Evolutionary conservation across 2,888 invertebrate genomes (phyloP).

Genomic region (Chymomyza amoena): DNA sequence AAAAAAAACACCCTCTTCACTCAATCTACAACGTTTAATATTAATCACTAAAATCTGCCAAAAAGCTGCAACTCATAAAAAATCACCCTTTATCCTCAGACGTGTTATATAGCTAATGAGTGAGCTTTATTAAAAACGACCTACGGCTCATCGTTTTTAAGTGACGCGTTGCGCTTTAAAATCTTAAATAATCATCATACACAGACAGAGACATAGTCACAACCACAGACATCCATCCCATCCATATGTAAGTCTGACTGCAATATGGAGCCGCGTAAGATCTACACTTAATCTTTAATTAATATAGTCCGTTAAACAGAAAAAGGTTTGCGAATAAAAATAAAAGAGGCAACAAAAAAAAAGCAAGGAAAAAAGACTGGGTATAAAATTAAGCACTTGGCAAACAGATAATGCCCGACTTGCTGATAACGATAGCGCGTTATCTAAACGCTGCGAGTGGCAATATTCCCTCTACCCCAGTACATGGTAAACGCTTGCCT

Average conservation of each 20-base stretch:
- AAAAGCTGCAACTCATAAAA: background rate
- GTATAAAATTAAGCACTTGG: slow-evolving; percentile 49
- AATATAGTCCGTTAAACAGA: slow-evolving; percentile 34
- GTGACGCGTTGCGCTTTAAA: background rate
- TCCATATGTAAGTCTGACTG: background rate
- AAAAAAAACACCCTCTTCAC: too few relatives aligned
- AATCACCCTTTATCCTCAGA: background rate
- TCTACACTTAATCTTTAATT: slow-evolving; percentile 45
- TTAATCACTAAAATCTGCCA: too few relatives aligned
- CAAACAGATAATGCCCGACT: slow-evolving; percentile 54
- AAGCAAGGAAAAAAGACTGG: too few relatives aligned
- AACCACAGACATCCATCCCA: background rate
- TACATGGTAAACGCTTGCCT: background rate
- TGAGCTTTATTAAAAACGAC: background rate
- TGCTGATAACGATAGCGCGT: slow-evolving; percentile 57
- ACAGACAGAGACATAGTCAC: background rate
- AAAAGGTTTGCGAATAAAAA: slow-evolving; percentile 54
- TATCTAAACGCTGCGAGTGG: slow-evolving; percentile 35
- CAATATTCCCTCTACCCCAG: background rate
- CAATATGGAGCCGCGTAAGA: slow-evolving; percentile 2
- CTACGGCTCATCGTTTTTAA: slow-evolving; percentile 9
- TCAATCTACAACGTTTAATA: too few relatives aligned
- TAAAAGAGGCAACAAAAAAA: slow-evolving; percentile 18
- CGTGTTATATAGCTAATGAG: background rate
- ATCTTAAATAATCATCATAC: background rate